phyloP scores from a whole-genome alignment of 2,113 vertebrate species.

The Polypterus senegalus region DNA sequence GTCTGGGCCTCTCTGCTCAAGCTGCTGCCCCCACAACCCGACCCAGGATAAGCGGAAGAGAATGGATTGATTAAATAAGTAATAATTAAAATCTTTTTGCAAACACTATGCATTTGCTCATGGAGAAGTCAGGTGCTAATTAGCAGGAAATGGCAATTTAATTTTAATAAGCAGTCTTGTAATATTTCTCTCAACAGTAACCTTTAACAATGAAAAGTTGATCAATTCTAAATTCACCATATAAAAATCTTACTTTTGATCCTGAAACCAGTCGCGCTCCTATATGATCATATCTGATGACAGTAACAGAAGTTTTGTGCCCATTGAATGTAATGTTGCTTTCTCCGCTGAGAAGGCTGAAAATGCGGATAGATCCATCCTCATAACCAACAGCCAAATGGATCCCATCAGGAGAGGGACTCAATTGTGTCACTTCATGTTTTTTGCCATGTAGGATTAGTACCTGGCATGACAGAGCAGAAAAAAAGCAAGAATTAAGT shows the following conservation, averaged over 20 bases:
- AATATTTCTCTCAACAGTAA: not conserved
- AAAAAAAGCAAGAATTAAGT: not conserved
- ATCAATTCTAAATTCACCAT: not conserved
- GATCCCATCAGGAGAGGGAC: constrained; percentile 74
- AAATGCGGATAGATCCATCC: constrained; percentile 73
- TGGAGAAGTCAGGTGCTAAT: too few relatives aligned
- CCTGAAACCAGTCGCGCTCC: constrained; percentile 82
- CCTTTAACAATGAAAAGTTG: not conserved
- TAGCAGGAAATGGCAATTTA: not conserved
- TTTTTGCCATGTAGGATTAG: constrained; percentile 81
- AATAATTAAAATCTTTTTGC: too few relatives aligned
- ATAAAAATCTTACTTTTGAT: constrained; percentile 57
- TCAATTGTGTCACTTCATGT: constrained; percentile 76
- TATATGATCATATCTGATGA: constrained; percentile 68
- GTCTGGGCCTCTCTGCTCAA: too few relatives aligned
- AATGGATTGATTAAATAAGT: too few relatives aligned
- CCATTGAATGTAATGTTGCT: constrained; percentile 77
- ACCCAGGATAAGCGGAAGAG: too few relatives aligned
- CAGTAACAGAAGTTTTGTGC: constrained; percentile 76
- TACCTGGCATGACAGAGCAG: constrained; percentile 50
- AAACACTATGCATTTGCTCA: too few relatives aligned
- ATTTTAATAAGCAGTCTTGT: not conserved
- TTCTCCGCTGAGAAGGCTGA: constrained; percentile 75
- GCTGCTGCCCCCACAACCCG: too few relatives aligned
- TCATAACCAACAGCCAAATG: constrained; percentile 87